Evolutionary conservation across 1,140 invertebrate genomes (phyloP).

Genomic region (Pogonomyrmex barbatus): DNA sequence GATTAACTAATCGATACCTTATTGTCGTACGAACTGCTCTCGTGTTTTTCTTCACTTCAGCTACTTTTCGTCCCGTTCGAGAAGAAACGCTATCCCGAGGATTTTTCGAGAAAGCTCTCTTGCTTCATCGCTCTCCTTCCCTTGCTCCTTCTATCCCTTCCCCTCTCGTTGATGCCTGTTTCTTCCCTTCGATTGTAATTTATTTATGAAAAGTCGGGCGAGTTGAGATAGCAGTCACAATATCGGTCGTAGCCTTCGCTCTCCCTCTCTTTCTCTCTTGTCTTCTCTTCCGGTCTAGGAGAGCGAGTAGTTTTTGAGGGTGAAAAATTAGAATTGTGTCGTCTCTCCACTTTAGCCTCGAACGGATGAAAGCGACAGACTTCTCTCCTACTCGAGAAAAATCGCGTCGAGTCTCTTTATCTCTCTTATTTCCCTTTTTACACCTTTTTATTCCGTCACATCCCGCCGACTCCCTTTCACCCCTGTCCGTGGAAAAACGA

Average conservation of each 20-base stretch:
- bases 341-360: not conserved
- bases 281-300: not conserved
- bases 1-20: constrained; percentile 86
- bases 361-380: constrained; percentile 35
- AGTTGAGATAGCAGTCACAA: not conserved
- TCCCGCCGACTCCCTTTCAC: constrained; percentile 32
- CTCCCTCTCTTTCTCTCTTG: not conserved
- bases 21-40: constrained; percentile 86
- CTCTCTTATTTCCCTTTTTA: not conserved
- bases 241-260: not conserved
- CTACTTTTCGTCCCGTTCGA: constrained; percentile 29
- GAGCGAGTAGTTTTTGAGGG: constrained; percentile 16
- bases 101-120: not conserved
- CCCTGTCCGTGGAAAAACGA: constrained; percentile 52
- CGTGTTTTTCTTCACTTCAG: constrained; percentile 61
- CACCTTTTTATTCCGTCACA: constrained; percentile 7
- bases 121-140: not conserved
- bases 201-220: constrained; percentile 37
- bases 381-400: constrained; percentile 10
- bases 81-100: constrained; percentile 28
- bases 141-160: not conserved
- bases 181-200: constrained; percentile 27
- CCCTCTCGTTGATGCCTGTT: not conserved
- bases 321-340: constrained; percentile 23
- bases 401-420: constrained; percentile 26